Base-by-base conservation (phyloP, 2,797 vertebrate species). In the Hippopotamyrus pictus region DNA sequence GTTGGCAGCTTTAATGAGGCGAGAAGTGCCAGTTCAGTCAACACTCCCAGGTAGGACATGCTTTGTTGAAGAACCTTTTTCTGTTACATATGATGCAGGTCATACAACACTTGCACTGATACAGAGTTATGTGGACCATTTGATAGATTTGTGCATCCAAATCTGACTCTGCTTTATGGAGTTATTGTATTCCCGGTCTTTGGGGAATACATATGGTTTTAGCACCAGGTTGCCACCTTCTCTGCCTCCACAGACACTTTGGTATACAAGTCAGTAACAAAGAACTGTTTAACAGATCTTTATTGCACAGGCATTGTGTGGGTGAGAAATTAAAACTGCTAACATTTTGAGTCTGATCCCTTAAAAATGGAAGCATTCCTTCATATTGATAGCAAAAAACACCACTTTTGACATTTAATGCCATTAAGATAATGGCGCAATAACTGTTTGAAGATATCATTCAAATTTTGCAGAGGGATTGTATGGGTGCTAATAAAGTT, bases 11-110 rank as follows among this genome's bases (percentile, higher is more conserved):
- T 92, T 37, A 96, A 93, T 89, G 95, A 96, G 2, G 93, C 94
- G 1, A 25, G 90, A 17, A 92, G 87, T 51, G 94, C 90, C 90
- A 95, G 94, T 86, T 93, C 92, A 87, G 92, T 91, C 90, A 94
- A 95, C 91, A 96, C 95, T 83, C 96, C 95, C 73, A 98, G 97
- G 99, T 99, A 93, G 90, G 37, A 37, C n/a, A 25, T 54, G 17
- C 17, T 48, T 19, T 12, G 33, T 79, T 90, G 50, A n/a, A 83
- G 41, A 22, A 69, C 14, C 76, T 82, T 82, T 82, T 82, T 82
- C 29, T 79, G 44, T 89, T 88, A 54, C 48, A 1, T 84, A 50
- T 82, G 33, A n/a, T 83, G 79, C 37, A 48, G 14, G 37, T 48
- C 19, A 48, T 25, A 48, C 14, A 83, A 48, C 84, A 54, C 5